Evolutionary conservation across 2,888 invertebrate genomes (phyloP), one percentile per base, ranked within the genome.

Genomic region (Cryptus armator): DNA sequence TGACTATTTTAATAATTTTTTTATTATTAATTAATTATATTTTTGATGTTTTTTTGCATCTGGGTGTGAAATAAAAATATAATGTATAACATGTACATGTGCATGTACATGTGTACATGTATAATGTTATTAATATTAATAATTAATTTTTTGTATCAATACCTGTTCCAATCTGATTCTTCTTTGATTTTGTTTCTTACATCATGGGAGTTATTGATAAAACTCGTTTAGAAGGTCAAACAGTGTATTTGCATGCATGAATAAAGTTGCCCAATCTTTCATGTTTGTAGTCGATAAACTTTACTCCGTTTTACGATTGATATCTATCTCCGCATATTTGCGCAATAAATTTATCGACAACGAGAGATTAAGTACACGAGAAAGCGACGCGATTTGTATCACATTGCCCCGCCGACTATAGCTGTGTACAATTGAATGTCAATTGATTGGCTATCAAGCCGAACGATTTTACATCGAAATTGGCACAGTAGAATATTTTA

Each of bases 361-460:
- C 14, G 19, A 24, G 29, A 48, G 29, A 44, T 67, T 51, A 51
- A 74, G 72, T 74, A 44, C 44, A 43, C 12, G 24, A n/a, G 46
- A 70, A 53, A n/a, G 62, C 16, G 29, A 46, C 32, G 32, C 48
- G n/a, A 10, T 16, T 19, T 51, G 19, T 64, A 10, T 59, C 19
- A 24, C n/a, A 5, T 12, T 32, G 10, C 12, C 56, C 10, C 12
- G 19, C 12, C n/a, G n/a, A 24, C 67, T 14, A n/a, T 14, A 16
- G 37, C 37, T 16, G 19, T 72, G 24, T 24, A 24, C 81, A 70
- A 81, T 74, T 74, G 81, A 81, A 24, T 48, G 64, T 62, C 81
- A 78, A 81, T 84, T 81, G 72, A 48, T 51, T n/a, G 19, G 32
- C 29, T n/a, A 48, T 59, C 3, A 43, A 59, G 10, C 16, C 29